Base-by-base conservation (phyloP, 2,113 vertebrate species). In the Geothlypis trichas region DNA sequence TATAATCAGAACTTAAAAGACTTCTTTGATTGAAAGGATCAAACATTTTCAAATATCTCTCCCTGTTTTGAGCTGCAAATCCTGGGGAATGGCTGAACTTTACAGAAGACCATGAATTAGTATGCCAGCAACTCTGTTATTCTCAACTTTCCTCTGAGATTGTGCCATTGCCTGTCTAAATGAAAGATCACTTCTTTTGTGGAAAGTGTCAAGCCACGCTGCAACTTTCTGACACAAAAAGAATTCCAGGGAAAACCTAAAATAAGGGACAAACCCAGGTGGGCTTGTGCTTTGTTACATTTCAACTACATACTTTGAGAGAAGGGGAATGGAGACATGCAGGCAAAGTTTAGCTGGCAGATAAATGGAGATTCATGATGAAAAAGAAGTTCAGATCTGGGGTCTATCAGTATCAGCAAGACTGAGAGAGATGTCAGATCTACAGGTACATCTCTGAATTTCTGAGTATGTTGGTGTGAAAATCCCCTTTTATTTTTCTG, bases 21-120 rank as follows among this genome's bases (percentile, higher is more conserved):
- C 6, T 71, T 67, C 19, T 86, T 90, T 95, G 79, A 77, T 63
- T 81, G 22, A 57, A 90, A 81, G 88, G 83, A 95, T 95, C 51
- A 93, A 95, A 63, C 23, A 35, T 71, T 90, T 83, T 89, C 55
- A 90, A 93, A 95, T 95, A 86, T n/a, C 51, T 97, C 73, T 52
- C 59, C 18, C 28, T 67, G 39, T 80, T 94, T 96, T 94, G 95
- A 96, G 93, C 95, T 93, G 76, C 72, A 95, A 89, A 86, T 92
- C 92, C 79, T 95, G 68, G 96, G 96, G 86, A 97, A 95, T 78
- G 90, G 88, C 72, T 95, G 94, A 97, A 95, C 96, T 95, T 97
- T 95, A 86, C 83, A 86, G 88, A 62, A 89, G 76, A 83, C 92
- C n/a, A 30, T 69, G 51, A 86, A 93, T 92, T 80, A 77, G 83